Evolutionary conservation across 1,140 invertebrate genomes (phyloP), one percentile per base, ranked within the genome.

Genomic region (Drosophila virilis): DNA sequence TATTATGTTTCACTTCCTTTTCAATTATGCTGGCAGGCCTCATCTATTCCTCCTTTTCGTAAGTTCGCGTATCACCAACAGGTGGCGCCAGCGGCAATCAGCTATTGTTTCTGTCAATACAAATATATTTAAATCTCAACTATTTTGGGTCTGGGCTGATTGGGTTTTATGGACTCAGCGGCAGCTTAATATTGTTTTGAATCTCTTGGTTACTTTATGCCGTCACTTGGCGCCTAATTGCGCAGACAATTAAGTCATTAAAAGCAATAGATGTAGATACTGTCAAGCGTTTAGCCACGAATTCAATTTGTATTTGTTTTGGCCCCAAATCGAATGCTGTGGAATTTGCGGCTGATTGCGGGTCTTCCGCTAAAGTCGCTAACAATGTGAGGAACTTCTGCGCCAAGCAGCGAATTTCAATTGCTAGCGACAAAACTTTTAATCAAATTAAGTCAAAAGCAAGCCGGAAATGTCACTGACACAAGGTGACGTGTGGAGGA

Each of bases 371-470:
- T 45, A 6, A 45, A 55, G 3, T 59, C 33, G 62, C 40, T 37
- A 67, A 55, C 57, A 68, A 61, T 48, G 40, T 35, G 46, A 55
- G 48, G 15, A 60, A 68, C 45, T 74, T 67, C n/a, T 52, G 46
- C 22, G 38, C 22, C 48, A 28, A 51, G 15, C 45, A 50, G 38
- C 43, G 58, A 45, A 57, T 74, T 74, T 74, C 52, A 70, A 59
- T 75, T 72, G 65, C 78, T 76, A 46, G 76, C 65, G 71, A 57
- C 76, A 88, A 89, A 73, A 88, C 79, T 88, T 88, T 88, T 88
- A 88, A 88, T 88, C 83, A 88, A 88, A 88, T 88, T 88, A 88
- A 88, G 83, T 88, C 83, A 58, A 78, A 73, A 76, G 79, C 83
- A 88, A 69, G 76, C 65, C 69, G 76, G 76, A 80, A 83, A 79